Percentiles rank a stretch among this genome's conserved stretches.
Conservation (phyloP, 2,888 invertebrate genomes). For the Zaprionus obscuricornis region DNA sequence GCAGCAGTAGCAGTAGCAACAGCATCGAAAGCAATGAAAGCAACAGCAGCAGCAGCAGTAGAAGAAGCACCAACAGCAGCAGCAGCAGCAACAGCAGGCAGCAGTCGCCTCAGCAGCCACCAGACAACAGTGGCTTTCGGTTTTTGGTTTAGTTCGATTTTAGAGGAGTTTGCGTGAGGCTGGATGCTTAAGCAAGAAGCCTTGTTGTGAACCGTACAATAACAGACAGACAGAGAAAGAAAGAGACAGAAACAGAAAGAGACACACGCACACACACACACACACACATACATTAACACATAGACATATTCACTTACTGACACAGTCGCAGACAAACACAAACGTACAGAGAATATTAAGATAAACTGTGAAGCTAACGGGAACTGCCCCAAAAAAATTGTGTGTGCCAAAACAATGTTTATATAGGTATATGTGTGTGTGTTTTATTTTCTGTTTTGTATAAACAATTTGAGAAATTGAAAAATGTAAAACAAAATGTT, state of each 20-base stretch:
- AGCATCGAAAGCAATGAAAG: constrained; percentile 2
- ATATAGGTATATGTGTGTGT: too few species aligned
- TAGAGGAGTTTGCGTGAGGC: constrained; percentile 66
- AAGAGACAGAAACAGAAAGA: neutral
- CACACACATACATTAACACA: neutral
- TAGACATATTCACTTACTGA: neutral
- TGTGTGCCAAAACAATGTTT: too few species aligned
- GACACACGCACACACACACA: neutral
- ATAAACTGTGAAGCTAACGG: too few species aligned
- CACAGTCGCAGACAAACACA: neutral
- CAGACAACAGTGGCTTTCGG: constrained; percentile 26
- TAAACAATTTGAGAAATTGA: too few species aligned
- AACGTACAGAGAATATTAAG: too few species aligned
- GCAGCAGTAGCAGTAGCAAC: constrained; percentile 11
- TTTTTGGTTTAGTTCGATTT: constrained; percentile 57
- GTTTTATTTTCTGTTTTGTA: too few species aligned
- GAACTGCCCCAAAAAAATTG: too few species aligned
- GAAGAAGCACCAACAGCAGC: constrained; percentile 6
- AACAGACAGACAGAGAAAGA: neutral
- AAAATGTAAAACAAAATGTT: too few species aligned
- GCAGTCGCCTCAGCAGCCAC: constrained; percentile 20
- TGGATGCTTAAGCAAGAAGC: too few species aligned
- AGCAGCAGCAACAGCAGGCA: constrained; percentile 15
- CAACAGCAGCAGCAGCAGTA: neutral
- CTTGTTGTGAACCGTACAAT: constrained; percentile 19